These are phyloP conservation scores for Thumatha senex DNA, from an alignment of 2,888 invertebrate species.

Conservation along the genomic window DNA sequence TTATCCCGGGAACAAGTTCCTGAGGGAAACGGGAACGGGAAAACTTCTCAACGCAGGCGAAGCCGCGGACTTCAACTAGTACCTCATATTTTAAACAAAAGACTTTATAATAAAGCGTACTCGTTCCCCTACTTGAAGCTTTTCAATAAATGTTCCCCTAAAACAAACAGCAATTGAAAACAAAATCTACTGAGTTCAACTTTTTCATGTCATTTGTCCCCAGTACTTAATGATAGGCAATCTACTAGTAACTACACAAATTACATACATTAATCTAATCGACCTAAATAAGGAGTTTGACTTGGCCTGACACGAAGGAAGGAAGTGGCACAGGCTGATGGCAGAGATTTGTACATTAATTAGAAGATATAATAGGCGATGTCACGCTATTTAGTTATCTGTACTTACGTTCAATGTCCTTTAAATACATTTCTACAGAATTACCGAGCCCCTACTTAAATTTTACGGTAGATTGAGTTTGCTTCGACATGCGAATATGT, in stretches of 20 bases:
- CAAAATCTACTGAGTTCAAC: not conserved
- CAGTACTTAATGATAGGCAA: not conserved
- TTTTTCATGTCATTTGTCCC: no score
- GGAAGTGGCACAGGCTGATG: slow-evolving; percentile 67
- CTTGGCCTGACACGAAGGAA: slow-evolving; percentile 42
- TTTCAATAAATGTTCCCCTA: no score
- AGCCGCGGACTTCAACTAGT: no score
- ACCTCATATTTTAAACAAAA: not conserved
- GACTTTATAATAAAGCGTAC: no score
- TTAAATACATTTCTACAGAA: slow-evolving; percentile 25
- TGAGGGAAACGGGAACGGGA: no score
- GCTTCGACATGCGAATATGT: slow-evolving; percentile 27
- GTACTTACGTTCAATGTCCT: slow-evolving; percentile 49
- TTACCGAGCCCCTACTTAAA: slow-evolving; percentile 15
- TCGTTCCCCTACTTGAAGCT: no score
- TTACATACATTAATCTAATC: slow-evolving; percentile 33
- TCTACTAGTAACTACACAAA: slow-evolving; percentile 9
- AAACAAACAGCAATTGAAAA: not conserved
- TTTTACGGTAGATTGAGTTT: slow-evolving; percentile 13
- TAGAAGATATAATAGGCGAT: slow-evolving; percentile 59
- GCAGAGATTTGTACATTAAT: slow-evolving; percentile 72
- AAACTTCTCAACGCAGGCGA: no score
- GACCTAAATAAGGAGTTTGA: slow-evolving; percentile 37
- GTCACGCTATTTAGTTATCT: slow-evolving; percentile 62
- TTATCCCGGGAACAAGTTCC: no score